Evolutionary conservation across 2,113 vertebrate species (phyloP).

Genomic region (Mustela lutreola): DNA sequence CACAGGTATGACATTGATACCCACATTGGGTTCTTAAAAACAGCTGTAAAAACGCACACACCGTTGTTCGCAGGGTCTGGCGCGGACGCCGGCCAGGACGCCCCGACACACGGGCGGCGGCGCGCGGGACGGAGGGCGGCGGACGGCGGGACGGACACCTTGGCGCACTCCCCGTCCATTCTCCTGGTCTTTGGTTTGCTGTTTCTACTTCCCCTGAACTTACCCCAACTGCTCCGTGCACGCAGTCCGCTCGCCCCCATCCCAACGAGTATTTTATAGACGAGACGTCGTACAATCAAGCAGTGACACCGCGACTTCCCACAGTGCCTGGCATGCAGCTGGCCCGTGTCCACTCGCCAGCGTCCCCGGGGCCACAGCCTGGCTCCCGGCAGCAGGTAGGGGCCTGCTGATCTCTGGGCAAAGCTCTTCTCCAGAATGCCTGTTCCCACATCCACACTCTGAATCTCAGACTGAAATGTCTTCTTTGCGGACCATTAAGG

Average conservation of each 20-base stretch:
- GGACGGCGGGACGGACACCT: neutral
- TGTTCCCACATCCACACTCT: neutral
- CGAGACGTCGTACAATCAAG: neutral
- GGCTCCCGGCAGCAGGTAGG: neutral
- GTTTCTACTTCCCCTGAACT: slow-evolving; percentile 19
- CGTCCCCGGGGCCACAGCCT: neutral
- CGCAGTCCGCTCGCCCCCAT: neutral
- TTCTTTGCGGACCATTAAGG: slow-evolving; percentile 67
- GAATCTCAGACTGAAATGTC: slow-evolving; percentile 49
- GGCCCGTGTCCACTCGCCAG: too few species aligned
- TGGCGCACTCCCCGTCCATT: neutral
- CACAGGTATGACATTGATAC: slow-evolving; percentile 81
- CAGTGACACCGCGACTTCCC: neutral
- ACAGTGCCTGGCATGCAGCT: neutral
- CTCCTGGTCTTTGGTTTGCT: slow-evolving; percentile 85
- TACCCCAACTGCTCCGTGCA: neutral
- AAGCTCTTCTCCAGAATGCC: slow-evolving; percentile 36
- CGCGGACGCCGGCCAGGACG: slow-evolving; percentile 71
- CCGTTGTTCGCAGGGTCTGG: slow-evolving; percentile 79
- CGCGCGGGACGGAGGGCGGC: neutral
- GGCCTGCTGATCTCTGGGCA: neutral
- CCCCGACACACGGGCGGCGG: slow-evolving; percentile 34
- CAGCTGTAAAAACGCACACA: slow-evolving; percentile 84
- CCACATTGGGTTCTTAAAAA: slow-evolving; percentile 79
- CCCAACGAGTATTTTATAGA: neutral